Conservation (phyloP, 2,888 invertebrate genomes). For the Oxytorus armatus region DNA sequence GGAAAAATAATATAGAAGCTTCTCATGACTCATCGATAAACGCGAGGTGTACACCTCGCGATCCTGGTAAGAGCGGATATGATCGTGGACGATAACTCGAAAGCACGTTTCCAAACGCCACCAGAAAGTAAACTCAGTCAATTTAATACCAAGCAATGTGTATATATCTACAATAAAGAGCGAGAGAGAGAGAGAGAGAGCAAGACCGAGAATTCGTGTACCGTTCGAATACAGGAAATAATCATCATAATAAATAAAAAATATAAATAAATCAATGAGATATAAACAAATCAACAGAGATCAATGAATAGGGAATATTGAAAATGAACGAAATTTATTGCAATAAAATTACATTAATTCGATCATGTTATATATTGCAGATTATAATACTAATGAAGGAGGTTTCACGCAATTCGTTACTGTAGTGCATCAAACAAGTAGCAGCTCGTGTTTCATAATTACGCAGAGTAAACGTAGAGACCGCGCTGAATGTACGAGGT, state of each 20-base stretch:
- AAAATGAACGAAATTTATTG: too few relatives aligned
- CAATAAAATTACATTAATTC: too few relatives aligned
- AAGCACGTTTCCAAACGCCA: constrained; percentile 8
- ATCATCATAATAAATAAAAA: not conserved
- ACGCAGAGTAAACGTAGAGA: constrained; percentile 1
- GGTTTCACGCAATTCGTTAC: not conserved
- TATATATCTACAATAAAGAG: not conserved
- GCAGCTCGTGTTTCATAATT: not conserved
- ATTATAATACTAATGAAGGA: not conserved
- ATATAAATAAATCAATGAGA: too few relatives aligned
- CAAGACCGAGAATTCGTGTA: too few relatives aligned
- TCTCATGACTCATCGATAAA: constrained; percentile 40
- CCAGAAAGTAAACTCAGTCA: constrained; percentile 47
- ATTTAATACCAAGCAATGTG: constrained; percentile 13
- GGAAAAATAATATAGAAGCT: constrained; percentile 53
- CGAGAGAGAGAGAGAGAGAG: not conserved
- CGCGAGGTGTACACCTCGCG: not conserved
- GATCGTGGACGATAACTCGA: constrained; percentile 16
- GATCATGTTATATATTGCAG: too few relatives aligned
- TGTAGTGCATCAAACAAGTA: constrained; percentile 3
- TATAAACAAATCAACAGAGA: too few relatives aligned
- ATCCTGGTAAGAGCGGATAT: not conserved
- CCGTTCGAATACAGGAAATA: too few relatives aligned
- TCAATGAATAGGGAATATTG: too few relatives aligned
- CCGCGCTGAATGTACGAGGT: not conserved